Base-by-base conservation (phyloP, 1,140 invertebrate species). In the Phenacoccus solenopsis region DNA sequence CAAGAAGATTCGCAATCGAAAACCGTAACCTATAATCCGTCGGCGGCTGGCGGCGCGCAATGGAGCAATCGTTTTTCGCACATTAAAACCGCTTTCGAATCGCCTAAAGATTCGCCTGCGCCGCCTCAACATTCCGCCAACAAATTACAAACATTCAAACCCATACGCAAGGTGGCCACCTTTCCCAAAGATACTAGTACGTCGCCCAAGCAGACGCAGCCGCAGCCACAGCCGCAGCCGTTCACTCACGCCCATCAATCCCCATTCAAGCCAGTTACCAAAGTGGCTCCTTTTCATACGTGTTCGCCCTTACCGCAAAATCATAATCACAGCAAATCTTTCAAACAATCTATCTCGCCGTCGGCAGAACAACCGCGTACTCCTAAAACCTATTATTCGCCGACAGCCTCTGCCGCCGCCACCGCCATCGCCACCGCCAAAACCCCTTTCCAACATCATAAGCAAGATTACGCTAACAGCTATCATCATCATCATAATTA, bases 51-150 rank as follows among this genome's bases (percentile, higher is more conserved):
- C 49, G 73, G 75, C 12, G 68, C 71, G 1, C 73, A 89, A 72
- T 91, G 89, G 89, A 90, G 84, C 71, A 89, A 83, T 74, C 83
- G 89, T 68, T 94, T 94, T 77, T 89, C 88, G 0, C 89, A 90
- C 72, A 88, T 94, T 12, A 93, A 92, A 78, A 90, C 89, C n/a
- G 82, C 87, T 2, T 93, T 94, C 76, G 90, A 93, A 35, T 22
- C 25, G 10, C n/a, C 16, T 21, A 13, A 16, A n/a, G 30, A 35
- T 9, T 9, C 27, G 27, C 3, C 35, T 21, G 3, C 70, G 1
- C 16, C 24, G 27, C 3, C 35, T 5, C n/a, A n/a, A n/a, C n/a
- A n/a, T n/a, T n/a, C n/a, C 61, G 4, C 49, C 24, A 2, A 28
- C 21, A 0, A 70, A 67, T 61, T 25, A 59, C 70, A 71, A 67